phyloP scores from a whole-genome alignment of 2,888 invertebrate genomes.

The Dicroscelio sp. region DNA sequence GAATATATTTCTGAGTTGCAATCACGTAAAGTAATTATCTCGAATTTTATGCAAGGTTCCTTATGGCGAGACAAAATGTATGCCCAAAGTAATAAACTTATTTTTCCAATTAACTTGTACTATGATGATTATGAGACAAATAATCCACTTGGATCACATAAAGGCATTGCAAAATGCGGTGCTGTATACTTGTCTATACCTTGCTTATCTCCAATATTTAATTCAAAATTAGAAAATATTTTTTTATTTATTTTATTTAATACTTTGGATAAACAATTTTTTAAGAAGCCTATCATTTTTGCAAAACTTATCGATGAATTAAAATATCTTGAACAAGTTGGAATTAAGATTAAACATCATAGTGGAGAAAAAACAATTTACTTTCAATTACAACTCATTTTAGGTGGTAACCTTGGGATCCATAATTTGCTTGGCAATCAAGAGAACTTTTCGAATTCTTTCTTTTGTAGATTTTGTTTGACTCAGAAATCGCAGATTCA shows the following conservation, averaged over 20 bases:
- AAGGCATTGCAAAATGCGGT: constrained; percentile 82
- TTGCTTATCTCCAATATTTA: constrained; percentile 73
- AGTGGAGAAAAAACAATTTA: constrained; percentile 43
- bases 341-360: constrained; percentile 54
- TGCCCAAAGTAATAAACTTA: constrained; percentile 51
- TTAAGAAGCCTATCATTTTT: constrained; percentile 76
- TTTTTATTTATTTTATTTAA: constrained; percentile 82
- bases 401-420: constrained; percentile 76
- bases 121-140: constrained; percentile 83
- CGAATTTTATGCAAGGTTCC: constrained; percentile 66
- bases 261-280: constrained; percentile 72
- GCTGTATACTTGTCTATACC: constrained; percentile 75
- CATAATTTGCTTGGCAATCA: constrained; percentile 40
- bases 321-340: constrained; percentile 65
- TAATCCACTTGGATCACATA: constrained; percentile 82
- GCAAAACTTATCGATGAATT: constrained; percentile 76
- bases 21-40: constrained; percentile 34
- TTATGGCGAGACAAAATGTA: constrained; percentile 55
- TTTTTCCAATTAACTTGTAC: constrained; percentile 80
- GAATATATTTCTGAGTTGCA: constrained; percentile 57
- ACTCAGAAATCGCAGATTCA: constrained; percentile 56
- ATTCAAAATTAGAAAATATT: constrained; percentile 80
- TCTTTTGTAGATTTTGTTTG: constrained; percentile 80
- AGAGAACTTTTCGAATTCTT: constrained; percentile 70
- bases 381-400: constrained; percentile 73